Percentiles rank a stretch among this genome's conserved stretches.
Conservation (phyloP, 2,888 invertebrate species). For the Ichneumoninae sp. region DNA sequence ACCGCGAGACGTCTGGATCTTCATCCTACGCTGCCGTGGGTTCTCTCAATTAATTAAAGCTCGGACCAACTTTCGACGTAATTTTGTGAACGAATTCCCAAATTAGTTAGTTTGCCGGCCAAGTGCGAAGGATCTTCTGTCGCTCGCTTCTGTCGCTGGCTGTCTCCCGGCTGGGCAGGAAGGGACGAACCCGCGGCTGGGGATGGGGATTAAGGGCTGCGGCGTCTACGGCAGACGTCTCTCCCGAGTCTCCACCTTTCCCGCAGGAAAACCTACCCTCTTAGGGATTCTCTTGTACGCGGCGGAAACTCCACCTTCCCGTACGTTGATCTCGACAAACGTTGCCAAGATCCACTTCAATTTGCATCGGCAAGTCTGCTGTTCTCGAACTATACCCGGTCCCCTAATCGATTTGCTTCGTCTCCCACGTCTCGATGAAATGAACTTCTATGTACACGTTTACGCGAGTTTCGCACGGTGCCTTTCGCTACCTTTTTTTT, state of each 20-base stretch:
- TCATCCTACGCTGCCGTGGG: not conserved
- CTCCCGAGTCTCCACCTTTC: not conserved
- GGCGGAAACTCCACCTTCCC: not conserved
- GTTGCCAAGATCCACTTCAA: constrained; percentile 30
- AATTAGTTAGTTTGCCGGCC: constrained; percentile 25
- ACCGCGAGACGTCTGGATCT: not conserved
- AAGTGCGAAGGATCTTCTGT: constrained; percentile 23
- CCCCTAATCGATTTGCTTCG: not conserved
- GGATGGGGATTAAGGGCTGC: constrained; percentile 27
- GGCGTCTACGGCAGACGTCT: not conserved
- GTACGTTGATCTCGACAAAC: constrained; percentile 29
- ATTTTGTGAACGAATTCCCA: constrained; percentile 36
- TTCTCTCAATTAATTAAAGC: constrained; percentile 18
- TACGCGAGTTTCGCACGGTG: not conserved
- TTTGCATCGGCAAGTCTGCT: constrained; percentile 29
- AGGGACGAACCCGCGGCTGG: not conserved
- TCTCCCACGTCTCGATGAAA: constrained; percentile 7
- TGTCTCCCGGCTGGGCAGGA: not conserved
- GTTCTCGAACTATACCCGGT: not conserved
- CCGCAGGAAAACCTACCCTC: constrained; percentile 2
- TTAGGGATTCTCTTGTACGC: constrained; percentile 18
- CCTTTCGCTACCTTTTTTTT: not conserved
- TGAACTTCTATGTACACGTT: constrained; percentile 16
- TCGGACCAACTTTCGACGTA: constrained; percentile 17
- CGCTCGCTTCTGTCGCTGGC: not conserved